phyloP scores from a whole-genome alignment of 2,888 invertebrate species.

The Drosophila siamana region DNA sequence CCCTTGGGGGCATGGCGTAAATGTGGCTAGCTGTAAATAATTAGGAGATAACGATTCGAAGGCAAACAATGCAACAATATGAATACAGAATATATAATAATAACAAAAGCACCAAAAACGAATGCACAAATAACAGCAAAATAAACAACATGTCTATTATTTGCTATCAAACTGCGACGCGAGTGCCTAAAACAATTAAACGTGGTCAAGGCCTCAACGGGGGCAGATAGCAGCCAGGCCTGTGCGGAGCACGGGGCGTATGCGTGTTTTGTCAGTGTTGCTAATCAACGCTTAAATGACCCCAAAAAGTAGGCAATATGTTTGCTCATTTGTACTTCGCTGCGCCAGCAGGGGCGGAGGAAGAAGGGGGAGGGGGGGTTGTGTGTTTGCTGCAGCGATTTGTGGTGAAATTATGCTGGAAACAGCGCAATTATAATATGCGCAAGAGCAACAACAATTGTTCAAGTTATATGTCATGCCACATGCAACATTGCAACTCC shows the following conservation, averaged over 20 bases:
- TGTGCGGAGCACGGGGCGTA: neutral
- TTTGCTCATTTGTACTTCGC: slow-evolving; percentile 24
- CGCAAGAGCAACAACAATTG: slow-evolving; percentile 44
- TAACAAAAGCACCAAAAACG: neutral
- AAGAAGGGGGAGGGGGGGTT: neutral
- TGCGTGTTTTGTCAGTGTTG: slow-evolving; percentile 45
- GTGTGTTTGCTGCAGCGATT: slow-evolving; percentile 47
- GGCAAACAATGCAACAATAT: slow-evolving; percentile 56
- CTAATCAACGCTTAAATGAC: slow-evolving; percentile 57
- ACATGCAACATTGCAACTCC: too few species aligned
- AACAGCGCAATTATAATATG: slow-evolving; percentile 49
- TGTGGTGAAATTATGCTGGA: slow-evolving; percentile 64
- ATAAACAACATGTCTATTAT: slow-evolving; percentile 70
- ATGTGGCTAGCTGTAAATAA: slow-evolving; percentile 73
- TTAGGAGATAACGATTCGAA: slow-evolving; percentile 69
- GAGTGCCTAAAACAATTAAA: slow-evolving; percentile 58
- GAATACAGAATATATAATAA: neutral
- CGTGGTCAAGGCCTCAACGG: slow-evolving; percentile 9
- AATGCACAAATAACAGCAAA: slow-evolving; percentile 9
- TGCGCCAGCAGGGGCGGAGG: neutral
- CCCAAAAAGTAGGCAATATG: slow-evolving; percentile 65
- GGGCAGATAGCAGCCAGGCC: neutral
- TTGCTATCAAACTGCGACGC: slow-evolving; percentile 63
- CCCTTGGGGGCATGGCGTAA: slow-evolving; percentile 38
- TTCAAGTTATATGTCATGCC: slow-evolving; percentile 9